A percentile compares a stretch with the other conserved stretches of the same genome.
These are phyloP conservation scores for Tokudaia tokunoshimensis DNA, from an alignment of 2,797 vertebrate genomes.

Conservation along the genomic window DNA sequence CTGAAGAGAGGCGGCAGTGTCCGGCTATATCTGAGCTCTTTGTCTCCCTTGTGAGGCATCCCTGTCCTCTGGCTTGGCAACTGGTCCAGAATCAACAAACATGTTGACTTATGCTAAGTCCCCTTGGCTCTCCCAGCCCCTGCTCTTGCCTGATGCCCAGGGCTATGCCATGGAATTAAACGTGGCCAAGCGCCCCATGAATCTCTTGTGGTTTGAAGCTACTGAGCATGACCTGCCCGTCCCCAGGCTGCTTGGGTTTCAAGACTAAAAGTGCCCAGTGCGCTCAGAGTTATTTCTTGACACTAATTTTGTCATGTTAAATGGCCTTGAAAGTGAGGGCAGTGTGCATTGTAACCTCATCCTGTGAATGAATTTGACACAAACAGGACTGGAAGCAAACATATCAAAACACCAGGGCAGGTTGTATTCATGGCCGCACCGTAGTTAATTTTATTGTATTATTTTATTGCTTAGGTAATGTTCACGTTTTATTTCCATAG, in stretches of 20 bases:
- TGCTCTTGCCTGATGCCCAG: constrained; percentile 9
- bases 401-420: background rate
- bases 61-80: constrained; percentile 34
- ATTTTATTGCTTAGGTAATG: background rate
- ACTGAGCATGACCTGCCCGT: background rate
- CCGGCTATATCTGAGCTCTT: background rate
- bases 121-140: constrained; percentile 54
- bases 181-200: constrained; percentile 6
- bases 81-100: constrained; percentile 75
- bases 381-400: background rate
- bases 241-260: constrained; percentile 28
- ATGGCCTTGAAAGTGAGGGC: background rate
- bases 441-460: background rate
- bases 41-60: background rate
- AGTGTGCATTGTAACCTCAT: background rate
- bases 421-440: background rate
- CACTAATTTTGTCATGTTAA: constrained; percentile 22
- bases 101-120: constrained; percentile 78
- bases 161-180: constrained; percentile 56
- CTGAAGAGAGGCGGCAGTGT: background rate
- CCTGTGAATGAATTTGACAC: constrained; percentile 22
- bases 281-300: constrained; percentile 66
- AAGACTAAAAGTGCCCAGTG: constrained; percentile 34
- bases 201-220: constrained; percentile 47
- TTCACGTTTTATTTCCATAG: background rate